Evolutionary conservation across 2,888 invertebrate genomes (phyloP).

Genomic region (Cabera pusaria): DNA sequence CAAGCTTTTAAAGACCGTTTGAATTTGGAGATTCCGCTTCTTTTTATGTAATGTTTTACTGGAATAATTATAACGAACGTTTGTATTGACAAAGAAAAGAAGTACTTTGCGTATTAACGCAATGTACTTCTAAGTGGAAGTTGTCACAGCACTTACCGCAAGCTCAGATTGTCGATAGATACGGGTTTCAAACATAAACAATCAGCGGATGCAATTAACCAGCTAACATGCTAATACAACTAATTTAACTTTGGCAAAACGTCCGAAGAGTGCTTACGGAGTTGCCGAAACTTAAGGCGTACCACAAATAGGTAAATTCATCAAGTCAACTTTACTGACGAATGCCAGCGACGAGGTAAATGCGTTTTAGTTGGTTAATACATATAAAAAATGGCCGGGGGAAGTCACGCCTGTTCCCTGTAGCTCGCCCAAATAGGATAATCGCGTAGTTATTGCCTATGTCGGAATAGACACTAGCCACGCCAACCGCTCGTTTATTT

Average conservation of each 20-base stretch:
- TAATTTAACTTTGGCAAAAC: constrained; percentile 22
- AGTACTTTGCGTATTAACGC: no score
- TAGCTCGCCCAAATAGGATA: constrained; percentile 71
- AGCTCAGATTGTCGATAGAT: no score
- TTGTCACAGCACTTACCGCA: no score
- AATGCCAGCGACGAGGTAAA: constrained; percentile 15
- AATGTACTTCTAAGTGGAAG: no score
- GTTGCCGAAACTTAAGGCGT: constrained; percentile 16
- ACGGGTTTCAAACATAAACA: no score
- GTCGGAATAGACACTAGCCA: constrained; percentile 75
- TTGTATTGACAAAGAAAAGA: no score
- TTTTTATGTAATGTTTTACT: no score
- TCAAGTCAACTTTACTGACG: constrained; percentile 10
- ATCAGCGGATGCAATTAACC: constrained; percentile 24
- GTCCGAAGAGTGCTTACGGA: constrained; percentile 22
- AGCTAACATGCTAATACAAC: constrained; percentile 19
- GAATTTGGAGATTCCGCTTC: no score
- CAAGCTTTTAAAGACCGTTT: no score
- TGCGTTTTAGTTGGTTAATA: constrained; percentile 52
- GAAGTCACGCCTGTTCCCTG: constrained; percentile 68
- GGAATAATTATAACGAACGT: no score
- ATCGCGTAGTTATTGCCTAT: constrained; percentile 72
- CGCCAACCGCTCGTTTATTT: constrained; percentile 79
- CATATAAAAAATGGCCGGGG: constrained; percentile 55
- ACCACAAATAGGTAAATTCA: constrained; percentile 26